Conservation (phyloP, 1,140 invertebrate species). For the Orius insidiosus region DNA sequence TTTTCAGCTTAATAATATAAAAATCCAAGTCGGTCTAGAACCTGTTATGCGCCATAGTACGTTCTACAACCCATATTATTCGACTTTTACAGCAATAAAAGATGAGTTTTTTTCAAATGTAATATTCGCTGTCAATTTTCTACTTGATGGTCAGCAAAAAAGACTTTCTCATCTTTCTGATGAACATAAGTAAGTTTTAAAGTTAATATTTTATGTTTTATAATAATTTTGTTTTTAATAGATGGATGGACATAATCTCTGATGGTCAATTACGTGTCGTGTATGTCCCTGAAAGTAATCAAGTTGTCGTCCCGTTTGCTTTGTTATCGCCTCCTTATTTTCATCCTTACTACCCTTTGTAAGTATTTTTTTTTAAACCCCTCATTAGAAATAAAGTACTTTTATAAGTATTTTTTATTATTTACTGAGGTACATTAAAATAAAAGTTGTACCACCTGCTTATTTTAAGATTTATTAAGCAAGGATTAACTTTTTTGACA, state of each 20-base stretch:
- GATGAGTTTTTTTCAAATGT: conserved; percentile 33
- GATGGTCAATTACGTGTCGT: conserved; percentile 21
- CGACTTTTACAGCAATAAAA: conserved; percentile 28
- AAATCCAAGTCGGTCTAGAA: conserved; percentile 34
- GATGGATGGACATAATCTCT: conserved; percentile 23
- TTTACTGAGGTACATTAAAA: too few relatives aligned
- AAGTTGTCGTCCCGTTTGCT: conserved; percentile 29
- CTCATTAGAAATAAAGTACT: too few relatives aligned
- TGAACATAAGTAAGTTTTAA: conserved; percentile 21
- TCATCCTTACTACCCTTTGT: conserved; percentile 27
- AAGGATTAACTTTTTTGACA: conserved; percentile 11
- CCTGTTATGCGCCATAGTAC: conserved; percentile 25
- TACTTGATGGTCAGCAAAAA: conserved; percentile 22
- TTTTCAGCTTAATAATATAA: conserved; percentile 29
- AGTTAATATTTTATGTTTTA: background rate
- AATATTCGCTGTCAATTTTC: conserved; percentile 26
- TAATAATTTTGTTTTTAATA: conserved; percentile 6
- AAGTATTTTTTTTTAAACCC: conserved; percentile 16
- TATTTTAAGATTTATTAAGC: too few relatives aligned
- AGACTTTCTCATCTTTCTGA: conserved; percentile 21
- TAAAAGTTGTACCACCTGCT: too few relatives aligned
- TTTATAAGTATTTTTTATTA: too few relatives aligned
- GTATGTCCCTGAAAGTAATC: conserved; percentile 28
- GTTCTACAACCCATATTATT: conserved; percentile 30
- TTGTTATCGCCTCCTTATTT: conserved; percentile 26